Conservation (phyloP, 2,888 invertebrate genomes). For the Neria commutata region DNA sequence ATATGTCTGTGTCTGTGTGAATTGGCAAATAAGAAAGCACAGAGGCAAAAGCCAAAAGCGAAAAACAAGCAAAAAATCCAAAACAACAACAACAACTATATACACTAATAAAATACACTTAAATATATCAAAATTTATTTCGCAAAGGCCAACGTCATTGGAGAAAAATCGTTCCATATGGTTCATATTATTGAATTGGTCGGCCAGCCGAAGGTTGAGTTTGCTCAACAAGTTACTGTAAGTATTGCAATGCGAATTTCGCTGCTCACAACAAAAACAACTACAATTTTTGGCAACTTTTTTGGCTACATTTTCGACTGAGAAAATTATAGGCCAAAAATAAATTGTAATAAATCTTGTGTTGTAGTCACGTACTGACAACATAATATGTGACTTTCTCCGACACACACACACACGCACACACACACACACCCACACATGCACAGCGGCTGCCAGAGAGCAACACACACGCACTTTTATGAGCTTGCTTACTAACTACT, state of each 20-base stretch:
- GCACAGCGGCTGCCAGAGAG: neutral
- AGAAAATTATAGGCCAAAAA: constrained; percentile 4
- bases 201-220: constrained; percentile 79
- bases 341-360: constrained; percentile 53
- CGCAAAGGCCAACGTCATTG: constrained; percentile 46
- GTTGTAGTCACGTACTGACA: constrained; percentile 58
- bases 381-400: constrained; percentile 50
- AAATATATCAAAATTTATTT: constrained; percentile 31
- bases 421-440: constrained; percentile 3
- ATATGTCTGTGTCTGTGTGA: too few relatives aligned
- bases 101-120: constrained; percentile 21
- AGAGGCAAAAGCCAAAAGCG: too few relatives aligned
- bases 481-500: constrained; percentile 33
- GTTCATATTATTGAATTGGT: constrained; percentile 82
- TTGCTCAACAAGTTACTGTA: constrained; percentile 77
- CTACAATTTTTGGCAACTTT: neutral
- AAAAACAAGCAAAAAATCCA: constrained; percentile 14
- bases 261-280: neutral
- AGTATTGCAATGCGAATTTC: constrained; percentile 62
- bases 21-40: too few relatives aligned
- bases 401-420: constrained; percentile 47
- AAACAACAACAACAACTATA: constrained; percentile 1
- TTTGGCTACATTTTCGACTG: neutral
- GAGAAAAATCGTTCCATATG: constrained; percentile 71
- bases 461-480: constrained; percentile 25